These are phyloP conservation scores for Mungos mungo DNA, from an alignment of 2,113 vertebrate species.

Conservation along the genomic window DNA sequence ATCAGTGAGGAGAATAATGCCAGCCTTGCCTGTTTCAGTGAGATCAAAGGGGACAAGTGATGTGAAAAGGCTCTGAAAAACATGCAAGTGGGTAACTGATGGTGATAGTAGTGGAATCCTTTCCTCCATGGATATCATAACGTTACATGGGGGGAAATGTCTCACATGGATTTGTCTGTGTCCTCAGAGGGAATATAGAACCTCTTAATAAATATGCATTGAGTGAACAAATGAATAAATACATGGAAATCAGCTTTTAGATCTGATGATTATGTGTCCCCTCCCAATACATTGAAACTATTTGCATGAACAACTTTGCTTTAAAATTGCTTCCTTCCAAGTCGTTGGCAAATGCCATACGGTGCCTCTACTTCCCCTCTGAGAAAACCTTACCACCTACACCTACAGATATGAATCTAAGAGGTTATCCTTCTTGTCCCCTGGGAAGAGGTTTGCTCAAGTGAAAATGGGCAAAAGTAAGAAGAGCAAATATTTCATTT, in stretches of 20 bases:
- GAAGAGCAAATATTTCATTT: constrained; percentile 2
- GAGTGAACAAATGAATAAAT: not conserved
- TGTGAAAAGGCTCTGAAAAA: not conserved
- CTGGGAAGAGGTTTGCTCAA: not conserved
- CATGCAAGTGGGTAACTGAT: not conserved
- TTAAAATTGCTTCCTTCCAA: not conserved
- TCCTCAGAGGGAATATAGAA: not conserved
- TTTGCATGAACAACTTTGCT: not conserved
- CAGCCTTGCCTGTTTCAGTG: not conserved
- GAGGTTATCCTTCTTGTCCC: not conserved
- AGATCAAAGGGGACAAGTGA: not conserved
- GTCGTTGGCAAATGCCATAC: not conserved
- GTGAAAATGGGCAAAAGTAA: not conserved
- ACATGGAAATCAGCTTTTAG: not conserved
- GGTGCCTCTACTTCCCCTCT: not conserved
- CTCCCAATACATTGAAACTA: not conserved
- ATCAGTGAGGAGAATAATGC: not conserved
- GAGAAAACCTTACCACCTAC: not conserved
- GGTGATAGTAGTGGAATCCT: not conserved
- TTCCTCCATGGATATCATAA: not conserved
- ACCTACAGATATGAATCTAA: not conserved
- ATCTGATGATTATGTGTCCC: not conserved
- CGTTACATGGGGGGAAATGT: not conserved
- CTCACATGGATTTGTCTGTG: not conserved
- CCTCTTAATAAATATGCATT: not conserved